Conservation (phyloP, 2,113 vertebrate genomes). For the Rallus limicola region DNA sequence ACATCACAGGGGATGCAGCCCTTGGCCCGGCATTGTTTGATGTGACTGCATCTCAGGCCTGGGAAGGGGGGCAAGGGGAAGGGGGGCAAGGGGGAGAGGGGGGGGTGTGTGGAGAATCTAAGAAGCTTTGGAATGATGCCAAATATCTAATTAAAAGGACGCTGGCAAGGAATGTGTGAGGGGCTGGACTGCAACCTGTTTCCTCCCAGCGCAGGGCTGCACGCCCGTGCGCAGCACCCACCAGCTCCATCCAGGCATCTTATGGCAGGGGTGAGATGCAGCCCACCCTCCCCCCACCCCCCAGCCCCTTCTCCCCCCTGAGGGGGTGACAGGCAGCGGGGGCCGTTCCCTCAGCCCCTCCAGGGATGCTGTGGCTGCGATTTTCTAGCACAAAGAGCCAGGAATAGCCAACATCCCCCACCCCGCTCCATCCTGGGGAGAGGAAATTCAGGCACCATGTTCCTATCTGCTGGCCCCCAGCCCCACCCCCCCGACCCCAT, state of each 20-base stretch:
- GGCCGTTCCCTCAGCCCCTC: background rate
- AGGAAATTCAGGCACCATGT: rapidly evolving
- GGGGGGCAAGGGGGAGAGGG: background rate
- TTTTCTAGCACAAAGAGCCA: background rate
- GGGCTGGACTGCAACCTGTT: background rate
- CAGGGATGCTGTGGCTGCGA: rapidly evolving
- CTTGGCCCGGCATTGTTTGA: rapidly evolving
- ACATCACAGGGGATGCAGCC: no score
- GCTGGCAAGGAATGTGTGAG: background rate
- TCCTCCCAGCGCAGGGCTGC: background rate
- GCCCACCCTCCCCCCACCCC: no score
- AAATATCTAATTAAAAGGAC: background rate
- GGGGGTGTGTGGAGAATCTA: background rate
- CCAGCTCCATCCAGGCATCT: rapidly evolving
- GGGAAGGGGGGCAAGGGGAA: background rate
- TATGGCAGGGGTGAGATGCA: background rate
- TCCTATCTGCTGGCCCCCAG: background rate
- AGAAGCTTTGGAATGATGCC: background rate
- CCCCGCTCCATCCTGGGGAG: background rate
- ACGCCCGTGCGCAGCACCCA: rapidly evolving
- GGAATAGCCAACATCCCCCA: background rate
- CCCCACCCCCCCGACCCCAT: background rate
- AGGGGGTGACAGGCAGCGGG: background rate
- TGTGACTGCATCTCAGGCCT: background rate
- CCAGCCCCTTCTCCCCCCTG: no score